phyloP scores from a whole-genome alignment of 2,113 vertebrate species.

The Leptobrachium leishanense region DNA sequence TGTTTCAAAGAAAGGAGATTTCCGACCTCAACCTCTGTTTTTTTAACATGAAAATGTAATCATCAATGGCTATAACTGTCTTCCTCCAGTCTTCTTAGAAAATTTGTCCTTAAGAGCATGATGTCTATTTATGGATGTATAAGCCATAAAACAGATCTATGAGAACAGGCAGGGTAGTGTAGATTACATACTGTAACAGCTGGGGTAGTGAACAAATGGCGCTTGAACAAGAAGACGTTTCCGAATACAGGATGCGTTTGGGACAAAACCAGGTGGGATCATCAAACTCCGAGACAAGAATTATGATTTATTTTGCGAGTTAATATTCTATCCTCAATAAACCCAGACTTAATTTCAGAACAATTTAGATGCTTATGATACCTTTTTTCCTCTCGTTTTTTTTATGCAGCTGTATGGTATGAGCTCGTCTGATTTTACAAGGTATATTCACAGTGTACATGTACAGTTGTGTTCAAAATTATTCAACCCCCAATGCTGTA shows the following conservation, averaged over 20 bases:
- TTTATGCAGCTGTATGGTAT: no score
- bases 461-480: no score
- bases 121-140: neutral
- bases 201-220: slow-evolving; percentile 13
- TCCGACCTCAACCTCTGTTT: neutral
- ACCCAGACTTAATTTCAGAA: slow-evolving; percentile 1
- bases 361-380: neutral
- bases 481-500: no score
- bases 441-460: no score
- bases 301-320: neutral
- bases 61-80: neutral
- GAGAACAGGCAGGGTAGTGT: slow-evolving; percentile 9
- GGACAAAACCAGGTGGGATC: slow-evolving; percentile 36
- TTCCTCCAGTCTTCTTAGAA: no score
- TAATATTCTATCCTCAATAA: slow-evolving; percentile 4
- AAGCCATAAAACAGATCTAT: slow-evolving; percentile 26
- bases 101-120: neutral
- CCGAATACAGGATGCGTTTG: slow-evolving; percentile 38
- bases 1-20: no score
- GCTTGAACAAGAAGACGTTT: slow-evolving; percentile 20
- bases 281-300: slow-evolving; percentile 17
- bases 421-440: no score
- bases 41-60: neutral
- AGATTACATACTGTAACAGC: slow-evolving; percentile 33
- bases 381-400: no score